Evolutionary conservation across 2,888 invertebrate genomes (phyloP).

Genomic region (Pteria penguin): DNA sequence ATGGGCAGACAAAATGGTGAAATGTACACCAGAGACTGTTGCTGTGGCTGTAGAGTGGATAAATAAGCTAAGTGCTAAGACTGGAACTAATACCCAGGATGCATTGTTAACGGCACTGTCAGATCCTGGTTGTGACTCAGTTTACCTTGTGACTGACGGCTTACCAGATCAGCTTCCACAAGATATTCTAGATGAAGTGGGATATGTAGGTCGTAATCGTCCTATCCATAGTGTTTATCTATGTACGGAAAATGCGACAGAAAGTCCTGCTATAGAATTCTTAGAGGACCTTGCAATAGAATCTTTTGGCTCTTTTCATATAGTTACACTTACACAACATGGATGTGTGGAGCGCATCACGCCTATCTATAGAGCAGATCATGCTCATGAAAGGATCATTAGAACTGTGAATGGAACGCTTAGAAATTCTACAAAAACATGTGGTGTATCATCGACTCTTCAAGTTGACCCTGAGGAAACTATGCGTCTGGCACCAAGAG

Average conservation of each 20-base stretch:
- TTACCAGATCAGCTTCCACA: slow-evolving; percentile 76
- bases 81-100: slow-evolving; percentile 78
- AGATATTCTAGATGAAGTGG: slow-evolving; percentile 76
- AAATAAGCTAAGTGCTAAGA: slow-evolving; percentile 73
- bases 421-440: slow-evolving; percentile 62
- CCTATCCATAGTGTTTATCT: slow-evolving; percentile 78
- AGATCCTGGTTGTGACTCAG: slow-evolving; percentile 74
- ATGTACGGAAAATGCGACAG: slow-evolving; percentile 66
- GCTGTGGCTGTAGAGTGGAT: slow-evolving; percentile 78
- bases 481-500: slow-evolving; percentile 51
- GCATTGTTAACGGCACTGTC: slow-evolving; percentile 76
- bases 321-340: slow-evolving; percentile 72
- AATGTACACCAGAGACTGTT: slow-evolving; percentile 78
- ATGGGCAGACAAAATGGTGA: slow-evolving; percentile 79
- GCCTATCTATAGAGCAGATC: slow-evolving; percentile 74
- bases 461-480: slow-evolving; percentile 69
- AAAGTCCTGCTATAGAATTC: slow-evolving; percentile 73
- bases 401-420: slow-evolving; percentile 72
- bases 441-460: slow-evolving; percentile 70
- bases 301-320: slow-evolving; percentile 78
- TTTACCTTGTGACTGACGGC: slow-evolving; percentile 79
- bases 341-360: slow-evolving; percentile 76
- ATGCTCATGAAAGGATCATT: slow-evolving; percentile 67
- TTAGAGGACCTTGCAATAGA: slow-evolving; percentile 77
- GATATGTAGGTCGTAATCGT: slow-evolving; percentile 64